These are phyloP conservation scores for Resseliella maxima DNA, from an alignment of 2,888 invertebrate genomes.

Conservation along the genomic window DNA sequence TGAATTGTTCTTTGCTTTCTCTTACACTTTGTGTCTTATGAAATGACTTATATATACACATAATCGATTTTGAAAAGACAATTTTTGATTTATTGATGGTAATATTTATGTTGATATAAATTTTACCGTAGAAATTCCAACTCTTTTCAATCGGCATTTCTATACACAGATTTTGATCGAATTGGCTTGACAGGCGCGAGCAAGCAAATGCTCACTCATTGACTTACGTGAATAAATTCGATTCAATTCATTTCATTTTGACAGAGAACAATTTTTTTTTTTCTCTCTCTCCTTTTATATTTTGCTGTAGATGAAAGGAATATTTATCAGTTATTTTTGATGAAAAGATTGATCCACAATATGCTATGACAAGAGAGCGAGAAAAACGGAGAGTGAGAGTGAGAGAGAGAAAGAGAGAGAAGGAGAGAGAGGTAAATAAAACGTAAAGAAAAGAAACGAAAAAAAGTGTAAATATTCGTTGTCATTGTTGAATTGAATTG, in stretches of 20 bases:
- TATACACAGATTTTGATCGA: slow-evolving; percentile 2
- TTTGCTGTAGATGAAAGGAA: neutral
- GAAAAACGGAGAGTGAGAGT: too few relatives aligned
- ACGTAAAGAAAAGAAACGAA: neutral
- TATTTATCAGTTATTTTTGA: slow-evolving; percentile 11
- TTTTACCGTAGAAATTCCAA: slow-evolving; percentile 43
- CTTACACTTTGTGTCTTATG: neutral
- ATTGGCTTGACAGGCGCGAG: slow-evolving; percentile 13
- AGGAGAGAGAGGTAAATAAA: neutral
- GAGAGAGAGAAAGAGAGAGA: too few relatives aligned
- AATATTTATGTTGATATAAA: slow-evolving; percentile 53
- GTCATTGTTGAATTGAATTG: neutral
- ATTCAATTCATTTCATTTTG: slow-evolving; percentile 25
- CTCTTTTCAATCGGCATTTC: slow-evolving; percentile 1
- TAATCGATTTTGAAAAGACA: slow-evolving; percentile 55
- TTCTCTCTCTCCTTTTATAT: neutral
- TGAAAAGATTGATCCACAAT: neutral
- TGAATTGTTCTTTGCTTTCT: neutral
- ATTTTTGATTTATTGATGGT: slow-evolving; percentile 55
- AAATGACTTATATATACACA: slow-evolving; percentile 5
- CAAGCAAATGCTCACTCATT: neutral
- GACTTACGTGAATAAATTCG: neutral
- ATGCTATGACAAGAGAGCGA: too few relatives aligned
- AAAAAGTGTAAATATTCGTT: neutral
- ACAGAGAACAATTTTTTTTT: slow-evolving; percentile 9